phyloP scores from a whole-genome alignment of 1,140 invertebrate genomes.

The Drosophila setifemur region DNA sequence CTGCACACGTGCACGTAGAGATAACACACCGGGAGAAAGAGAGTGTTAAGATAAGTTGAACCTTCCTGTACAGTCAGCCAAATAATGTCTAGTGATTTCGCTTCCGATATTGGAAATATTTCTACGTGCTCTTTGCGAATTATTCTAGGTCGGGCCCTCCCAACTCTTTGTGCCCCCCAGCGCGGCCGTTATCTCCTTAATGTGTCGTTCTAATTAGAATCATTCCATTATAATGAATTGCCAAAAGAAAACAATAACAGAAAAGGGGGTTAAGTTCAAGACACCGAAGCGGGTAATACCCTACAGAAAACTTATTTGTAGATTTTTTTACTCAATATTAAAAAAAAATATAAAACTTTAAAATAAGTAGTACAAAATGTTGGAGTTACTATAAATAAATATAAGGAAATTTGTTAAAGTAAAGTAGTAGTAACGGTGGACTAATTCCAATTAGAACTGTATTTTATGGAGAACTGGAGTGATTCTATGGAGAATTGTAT shows the following conservation, averaged over 20 bases:
- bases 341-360: too few species aligned
- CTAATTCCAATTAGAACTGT: too few species aligned
- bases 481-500: too few species aligned
- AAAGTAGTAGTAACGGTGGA: too few species aligned
- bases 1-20: too few species aligned
- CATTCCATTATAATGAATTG: slow-evolving; percentile 42
- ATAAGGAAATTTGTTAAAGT: too few species aligned
- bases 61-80: slow-evolving; percentile 11
- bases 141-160: neutral
- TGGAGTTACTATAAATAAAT: too few species aligned
- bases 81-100: neutral
- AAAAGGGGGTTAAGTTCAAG: neutral
- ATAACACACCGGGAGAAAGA: too few species aligned
- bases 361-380: too few species aligned
- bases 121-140: slow-evolving; percentile 28
- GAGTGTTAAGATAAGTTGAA: slow-evolving; percentile 2
- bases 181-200: slow-evolving; percentile 10
- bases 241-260: slow-evolving; percentile 40
- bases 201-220: slow-evolving; percentile 28
- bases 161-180: neutral
- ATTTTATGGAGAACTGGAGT: too few species aligned
- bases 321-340: too few species aligned
- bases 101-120: slow-evolving; percentile 1
- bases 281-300: slow-evolving; percentile 4
- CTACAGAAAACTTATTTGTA: neutral